phyloP scores from a whole-genome alignment of 2,113 vertebrate genomes.

The Octodon degus region DNA sequence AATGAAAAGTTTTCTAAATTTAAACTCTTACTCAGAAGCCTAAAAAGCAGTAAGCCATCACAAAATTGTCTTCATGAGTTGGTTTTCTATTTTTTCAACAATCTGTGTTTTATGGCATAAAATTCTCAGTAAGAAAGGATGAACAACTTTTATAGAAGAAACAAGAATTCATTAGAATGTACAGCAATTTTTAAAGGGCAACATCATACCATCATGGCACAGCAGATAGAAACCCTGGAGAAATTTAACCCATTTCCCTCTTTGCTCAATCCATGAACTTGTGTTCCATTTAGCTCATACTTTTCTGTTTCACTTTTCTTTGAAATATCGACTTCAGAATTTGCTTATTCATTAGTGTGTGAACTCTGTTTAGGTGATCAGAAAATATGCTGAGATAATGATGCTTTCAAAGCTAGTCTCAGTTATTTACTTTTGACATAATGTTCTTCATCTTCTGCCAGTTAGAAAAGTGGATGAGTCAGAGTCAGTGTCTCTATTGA shows the following conservation, averaged over 20 bases:
- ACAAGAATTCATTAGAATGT: conserved; percentile 12
- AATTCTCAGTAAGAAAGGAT: conserved; percentile 22
- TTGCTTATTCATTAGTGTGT: not conserved
- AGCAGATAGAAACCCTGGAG: not conserved
- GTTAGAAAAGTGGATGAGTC: not conserved
- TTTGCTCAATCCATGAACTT: not conserved
- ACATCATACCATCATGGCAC: not conserved
- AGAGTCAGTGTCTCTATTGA: not conserved
- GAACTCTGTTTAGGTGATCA: not conserved
- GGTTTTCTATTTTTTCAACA: conserved; percentile 69
- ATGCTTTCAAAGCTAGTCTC: not conserved
- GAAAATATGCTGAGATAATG: not conserved
- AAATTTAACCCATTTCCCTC: not conserved
- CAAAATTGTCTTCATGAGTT: conserved; percentile 49
- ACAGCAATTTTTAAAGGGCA: not conserved
- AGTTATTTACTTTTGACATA: not conserved
- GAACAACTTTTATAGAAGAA: conserved; percentile 60
- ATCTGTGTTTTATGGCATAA: conserved; percentile 60
- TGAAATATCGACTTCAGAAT: not conserved
- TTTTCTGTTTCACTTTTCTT: conserved; percentile 17
- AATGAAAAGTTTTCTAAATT: conserved; percentile 58
- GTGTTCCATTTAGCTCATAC: not conserved
- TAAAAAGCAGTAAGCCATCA: not conserved
- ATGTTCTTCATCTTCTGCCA: not conserved
- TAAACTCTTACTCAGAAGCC: conserved; percentile 36